These are phyloP conservation scores for Hemicentrotus pulcherrimus DNA, from an alignment of 35 echinoderm and acorn worm genomes.

Conservation along the genomic window DNA sequence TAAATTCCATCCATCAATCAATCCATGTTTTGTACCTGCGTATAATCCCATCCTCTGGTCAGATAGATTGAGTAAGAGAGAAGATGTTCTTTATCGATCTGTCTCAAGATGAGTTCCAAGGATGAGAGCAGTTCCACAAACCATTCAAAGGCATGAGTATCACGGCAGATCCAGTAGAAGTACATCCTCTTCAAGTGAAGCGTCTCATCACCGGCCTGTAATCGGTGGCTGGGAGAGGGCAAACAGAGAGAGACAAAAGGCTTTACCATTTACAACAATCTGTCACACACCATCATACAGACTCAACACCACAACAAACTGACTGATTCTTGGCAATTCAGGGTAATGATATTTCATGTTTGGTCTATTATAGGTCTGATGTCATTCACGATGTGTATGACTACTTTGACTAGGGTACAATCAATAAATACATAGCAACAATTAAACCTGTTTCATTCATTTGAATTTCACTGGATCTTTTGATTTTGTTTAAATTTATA, in stretches of 20 bases:
- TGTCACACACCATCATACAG: no score
- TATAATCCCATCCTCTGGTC: conserved; percentile 74
- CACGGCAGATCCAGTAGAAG: conserved; percentile 99
- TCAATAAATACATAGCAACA: no score
- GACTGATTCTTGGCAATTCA: no score
- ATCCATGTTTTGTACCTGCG: conserved; percentile 51
- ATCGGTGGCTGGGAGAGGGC: background rate
- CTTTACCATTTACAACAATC: background rate
- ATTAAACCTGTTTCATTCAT: no score
- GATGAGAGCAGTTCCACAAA: conserved; percentile 65
- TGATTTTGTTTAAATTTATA: no score
- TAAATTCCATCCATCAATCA: no score
- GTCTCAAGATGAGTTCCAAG: conserved; percentile 54
- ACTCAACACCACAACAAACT: no score
- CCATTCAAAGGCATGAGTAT: conserved; percentile 89
- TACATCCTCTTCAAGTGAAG: conserved; percentile 78
- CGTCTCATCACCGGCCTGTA: background rate
- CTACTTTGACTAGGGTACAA: no score
- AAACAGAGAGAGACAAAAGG: background rate
- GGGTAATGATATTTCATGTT: no score
- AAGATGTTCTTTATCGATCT: conserved; percentile 58
- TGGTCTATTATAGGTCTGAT: no score
- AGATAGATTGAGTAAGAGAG: conserved; percentile 76
- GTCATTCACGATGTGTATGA: no score
- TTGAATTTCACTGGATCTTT: no score